Conservation (phyloP, 2,888 invertebrate genomes). For the Scaeva pyrastri region DNA sequence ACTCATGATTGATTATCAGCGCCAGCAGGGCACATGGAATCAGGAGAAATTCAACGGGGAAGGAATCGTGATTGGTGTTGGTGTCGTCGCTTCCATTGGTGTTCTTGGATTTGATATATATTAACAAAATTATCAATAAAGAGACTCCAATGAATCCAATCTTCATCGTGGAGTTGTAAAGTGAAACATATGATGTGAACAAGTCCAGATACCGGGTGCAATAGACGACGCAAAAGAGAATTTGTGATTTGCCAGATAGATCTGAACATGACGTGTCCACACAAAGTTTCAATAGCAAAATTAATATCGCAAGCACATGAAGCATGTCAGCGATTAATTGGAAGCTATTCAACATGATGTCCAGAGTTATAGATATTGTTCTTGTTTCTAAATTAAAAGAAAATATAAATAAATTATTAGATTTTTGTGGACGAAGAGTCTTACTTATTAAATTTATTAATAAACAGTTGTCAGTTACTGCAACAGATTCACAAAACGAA, state of each 20-base stretch:
- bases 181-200: slow-evolving; percentile 96
- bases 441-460: no score
- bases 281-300: slow-evolving; percentile 98
- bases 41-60: slow-evolving; percentile 97
- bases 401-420: no score
- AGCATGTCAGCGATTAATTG: slow-evolving; percentile 98
- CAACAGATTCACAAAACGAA: no score
- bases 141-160: slow-evolving; percentile 94
- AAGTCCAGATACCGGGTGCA: slow-evolving; percentile 97
- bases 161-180: slow-evolving; percentile 99
- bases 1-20: slow-evolving; percentile 97
- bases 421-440: no score
- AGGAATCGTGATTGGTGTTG: slow-evolving; percentile 99
- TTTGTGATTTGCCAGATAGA: slow-evolving; percentile 98
- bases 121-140: slow-evolving; percentile 95
- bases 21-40: slow-evolving; percentile 94
- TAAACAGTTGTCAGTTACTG: no score
- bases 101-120: slow-evolving; percentile 98
- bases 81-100: slow-evolving; percentile 93
- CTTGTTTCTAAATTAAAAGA: no score
- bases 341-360: slow-evolving; percentile 95
- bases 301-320: slow-evolving; percentile 97
- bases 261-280: slow-evolving; percentile 99
- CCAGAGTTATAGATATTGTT: no score
- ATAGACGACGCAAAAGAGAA: slow-evolving; percentile 97